phyloP scores from a whole-genome alignment of 2,888 invertebrate species.

The Napeogenes inachia region DNA sequence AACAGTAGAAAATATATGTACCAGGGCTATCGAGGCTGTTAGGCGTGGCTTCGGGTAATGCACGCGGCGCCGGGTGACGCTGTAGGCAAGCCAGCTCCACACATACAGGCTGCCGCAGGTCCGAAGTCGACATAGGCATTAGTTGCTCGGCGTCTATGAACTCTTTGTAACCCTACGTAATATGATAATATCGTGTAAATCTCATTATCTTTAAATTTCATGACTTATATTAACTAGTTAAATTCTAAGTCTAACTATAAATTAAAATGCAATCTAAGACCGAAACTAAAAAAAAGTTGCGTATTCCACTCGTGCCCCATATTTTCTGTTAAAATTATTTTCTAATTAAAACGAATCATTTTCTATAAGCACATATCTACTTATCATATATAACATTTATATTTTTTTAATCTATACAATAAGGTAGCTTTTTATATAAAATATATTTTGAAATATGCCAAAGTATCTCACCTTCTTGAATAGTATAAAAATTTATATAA shows the following conservation, averaged over 20 bases:
- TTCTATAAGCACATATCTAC: slow-evolving; percentile 8
- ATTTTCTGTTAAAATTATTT: slow-evolving; percentile 1
- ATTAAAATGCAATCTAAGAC: slow-evolving; percentile 6
- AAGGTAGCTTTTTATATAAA: too few relatives aligned
- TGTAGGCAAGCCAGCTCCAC: slow-evolving; percentile 85
- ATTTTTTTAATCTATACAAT: background rate
- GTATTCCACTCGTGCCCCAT: background rate
- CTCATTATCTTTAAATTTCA: background rate
- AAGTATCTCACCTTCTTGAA: background rate
- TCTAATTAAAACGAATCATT: slow-evolving; percentile 9
- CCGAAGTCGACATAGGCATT: slow-evolving; percentile 90
- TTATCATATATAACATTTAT: slow-evolving; percentile 9
- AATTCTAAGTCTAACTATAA: background rate
- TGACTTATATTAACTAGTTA: too few relatives aligned
- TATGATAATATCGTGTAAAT: slow-evolving; percentile 25
- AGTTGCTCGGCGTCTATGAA: slow-evolving; percentile 93
- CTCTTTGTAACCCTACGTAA: slow-evolving; percentile 88
- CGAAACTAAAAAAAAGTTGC: slow-evolving; percentile 6
- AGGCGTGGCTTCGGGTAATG: slow-evolving; percentile 70
- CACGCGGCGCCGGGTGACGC: slow-evolving; percentile 74
- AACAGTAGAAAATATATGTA: slow-evolving; percentile 35
- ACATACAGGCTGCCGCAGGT: slow-evolving; percentile 89
- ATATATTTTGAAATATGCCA: background rate
- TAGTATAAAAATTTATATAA: slow-evolving; percentile 26
- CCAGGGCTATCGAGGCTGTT: slow-evolving; percentile 75